These are phyloP conservation scores for Calameuta idolon DNA, from an alignment of 2,888 invertebrate species.

Conservation along the genomic window DNA sequence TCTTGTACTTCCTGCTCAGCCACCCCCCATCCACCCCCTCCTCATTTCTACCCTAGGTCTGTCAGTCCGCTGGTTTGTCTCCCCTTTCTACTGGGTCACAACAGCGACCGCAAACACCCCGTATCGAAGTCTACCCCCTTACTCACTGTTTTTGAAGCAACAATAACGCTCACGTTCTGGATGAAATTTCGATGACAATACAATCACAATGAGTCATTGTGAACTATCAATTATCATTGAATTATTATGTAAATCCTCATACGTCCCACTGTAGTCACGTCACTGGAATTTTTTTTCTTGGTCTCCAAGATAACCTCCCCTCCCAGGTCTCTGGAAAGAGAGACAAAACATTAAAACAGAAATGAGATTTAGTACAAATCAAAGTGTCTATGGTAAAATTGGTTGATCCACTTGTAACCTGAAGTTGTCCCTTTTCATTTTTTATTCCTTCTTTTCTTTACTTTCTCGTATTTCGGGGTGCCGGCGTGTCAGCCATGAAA, in stretches of 20 bases:
- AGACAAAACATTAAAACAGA: neutral
- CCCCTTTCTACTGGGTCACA: neutral
- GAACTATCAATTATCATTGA: neutral
- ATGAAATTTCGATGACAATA: neutral
- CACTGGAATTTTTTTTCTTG: neutral
- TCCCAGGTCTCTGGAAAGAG: neutral
- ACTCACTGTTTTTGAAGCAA: neutral
- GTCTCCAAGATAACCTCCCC: neutral
- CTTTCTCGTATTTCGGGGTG: neutral
- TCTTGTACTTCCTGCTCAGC: neutral
- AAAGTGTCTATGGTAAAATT: neutral
- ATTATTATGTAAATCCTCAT: neutral
- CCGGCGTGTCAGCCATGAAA: conserved; percentile 2
- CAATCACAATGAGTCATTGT: neutral
- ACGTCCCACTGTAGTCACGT: neutral
- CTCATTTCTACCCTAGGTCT: neutral
- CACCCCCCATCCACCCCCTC: neutral
- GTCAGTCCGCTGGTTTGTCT: neutral
- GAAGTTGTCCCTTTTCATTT: neutral
- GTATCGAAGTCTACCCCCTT: neutral
- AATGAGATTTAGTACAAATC: neutral
- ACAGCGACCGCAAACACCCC: neutral
- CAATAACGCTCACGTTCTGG: neutral
- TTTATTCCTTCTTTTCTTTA: neutral
- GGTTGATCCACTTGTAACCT: conserved; percentile 3